A percentile compares a stretch with the other conserved stretches of the same genome.
These are phyloP conservation scores for Solea senegalensis DNA, from an alignment of 2,113 vertebrate species.

Conservation along the genomic window DNA sequence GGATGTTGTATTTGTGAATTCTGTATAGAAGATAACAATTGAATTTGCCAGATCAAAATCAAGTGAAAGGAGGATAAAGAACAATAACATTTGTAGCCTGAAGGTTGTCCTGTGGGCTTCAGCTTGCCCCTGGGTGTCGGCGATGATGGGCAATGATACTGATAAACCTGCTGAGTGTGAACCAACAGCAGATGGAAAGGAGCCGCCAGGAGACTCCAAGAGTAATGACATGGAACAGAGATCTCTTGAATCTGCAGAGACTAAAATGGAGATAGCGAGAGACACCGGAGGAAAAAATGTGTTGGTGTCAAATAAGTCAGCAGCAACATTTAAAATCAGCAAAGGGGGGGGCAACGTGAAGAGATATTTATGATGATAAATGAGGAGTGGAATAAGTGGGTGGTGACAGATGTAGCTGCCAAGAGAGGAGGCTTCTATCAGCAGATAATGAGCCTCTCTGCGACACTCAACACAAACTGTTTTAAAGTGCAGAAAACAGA, in stretches of 20 bases:
- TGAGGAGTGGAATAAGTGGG: constrained; percentile 32
- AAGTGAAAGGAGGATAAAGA: too few species aligned
- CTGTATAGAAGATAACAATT: too few species aligned
- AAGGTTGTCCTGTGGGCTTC: too few species aligned
- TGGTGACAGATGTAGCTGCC: constrained; percentile 48
- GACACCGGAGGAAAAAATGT: constrained; percentile 17
- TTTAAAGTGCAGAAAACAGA: constrained; percentile 1
- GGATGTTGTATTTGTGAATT: too few species aligned
- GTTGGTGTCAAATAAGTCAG: constrained; percentile 18
- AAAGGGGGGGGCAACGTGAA: neutral
- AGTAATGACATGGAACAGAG: constrained; percentile 59
- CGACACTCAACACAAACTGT: constrained; percentile 23
- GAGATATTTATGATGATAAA: constrained; percentile 14
- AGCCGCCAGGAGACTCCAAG: constrained; percentile 10
- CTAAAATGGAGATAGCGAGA: neutral
- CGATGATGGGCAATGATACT: neutral
- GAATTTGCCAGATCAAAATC: too few species aligned
- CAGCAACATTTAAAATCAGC: neutral
- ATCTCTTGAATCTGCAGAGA: constrained; percentile 13
- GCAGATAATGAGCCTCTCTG: constrained; percentile 30
- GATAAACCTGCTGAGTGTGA: constrained; percentile 37
- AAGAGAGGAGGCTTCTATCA: constrained; percentile 10
- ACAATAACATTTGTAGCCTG: too few species aligned
- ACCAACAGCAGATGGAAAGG: constrained; percentile 57
- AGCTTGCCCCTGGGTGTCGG: too few species aligned